These are phyloP conservation scores for Trematomus loennbergii DNA, from an alignment of 2,113 vertebrate species.

Conservation along the genomic window DNA sequence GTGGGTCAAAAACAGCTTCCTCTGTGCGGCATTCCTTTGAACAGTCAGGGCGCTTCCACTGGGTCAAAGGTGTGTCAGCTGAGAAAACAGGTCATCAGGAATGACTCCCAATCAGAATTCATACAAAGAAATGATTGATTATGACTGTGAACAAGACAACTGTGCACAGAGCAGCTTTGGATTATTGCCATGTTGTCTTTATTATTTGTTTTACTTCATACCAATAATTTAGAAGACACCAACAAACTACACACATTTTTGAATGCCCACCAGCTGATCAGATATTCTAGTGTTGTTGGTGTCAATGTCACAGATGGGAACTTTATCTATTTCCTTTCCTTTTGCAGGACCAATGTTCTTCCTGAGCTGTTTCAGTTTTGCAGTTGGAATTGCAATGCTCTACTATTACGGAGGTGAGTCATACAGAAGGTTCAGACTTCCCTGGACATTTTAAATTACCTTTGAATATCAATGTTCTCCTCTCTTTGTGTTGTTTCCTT, in stretches of 20 bases:
- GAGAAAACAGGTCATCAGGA: slow-evolving; percentile 54
- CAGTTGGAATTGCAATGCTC: slow-evolving; percentile 87
- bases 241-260: background rate
- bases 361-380: slow-evolving; percentile 90
- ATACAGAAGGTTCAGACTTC: background rate
- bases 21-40: slow-evolving; percentile 70
- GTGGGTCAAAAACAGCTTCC: slow-evolving; percentile 65
- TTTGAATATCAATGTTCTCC: background rate
- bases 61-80: slow-evolving; percentile 62
- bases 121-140: background rate
- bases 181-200: background rate
- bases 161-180: background rate
- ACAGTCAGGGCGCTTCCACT: slow-evolving; percentile 42
- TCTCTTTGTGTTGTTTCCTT: slow-evolving; percentile 3
- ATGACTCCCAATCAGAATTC: slow-evolving; percentile 7
- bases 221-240: background rate
- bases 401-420: slow-evolving; percentile 91
- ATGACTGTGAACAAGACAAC: slow-evolving; percentile 2
- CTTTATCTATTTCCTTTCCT: background rate
- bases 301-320: background rate
- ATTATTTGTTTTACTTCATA: background rate
- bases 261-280: background rate
- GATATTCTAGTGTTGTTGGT: background rate
- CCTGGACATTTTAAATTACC: background rate
- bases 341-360: slow-evolving; percentile 89